Conservation (phyloP, 2,888 invertebrate species). For the Idaea aversata region DNA sequence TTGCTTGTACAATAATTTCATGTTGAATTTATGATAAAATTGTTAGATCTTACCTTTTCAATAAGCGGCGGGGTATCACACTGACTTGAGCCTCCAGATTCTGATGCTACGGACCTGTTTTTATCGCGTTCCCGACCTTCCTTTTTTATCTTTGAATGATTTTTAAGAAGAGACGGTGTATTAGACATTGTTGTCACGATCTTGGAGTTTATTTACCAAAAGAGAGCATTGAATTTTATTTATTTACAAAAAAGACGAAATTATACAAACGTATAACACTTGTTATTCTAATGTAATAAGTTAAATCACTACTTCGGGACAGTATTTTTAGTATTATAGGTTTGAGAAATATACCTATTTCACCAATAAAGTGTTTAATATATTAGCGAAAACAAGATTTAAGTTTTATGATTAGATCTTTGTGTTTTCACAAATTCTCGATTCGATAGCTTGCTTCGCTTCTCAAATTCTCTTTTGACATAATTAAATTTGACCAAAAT, state of each 20-base stretch:
- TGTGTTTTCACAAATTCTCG: too few species aligned
- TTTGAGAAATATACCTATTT: too few species aligned
- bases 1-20: too few species aligned
- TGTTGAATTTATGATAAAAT: slow-evolving; percentile 2
- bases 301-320: too few species aligned
- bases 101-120: slow-evolving; percentile 65
- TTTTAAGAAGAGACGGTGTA: slow-evolving; percentile 58
- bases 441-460: too few species aligned
- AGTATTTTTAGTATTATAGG: too few species aligned
- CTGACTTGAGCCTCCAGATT: slow-evolving; percentile 74
- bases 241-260: neutral
- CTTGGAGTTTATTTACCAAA: neutral
- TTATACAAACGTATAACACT: neutral
- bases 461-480: too few species aligned
- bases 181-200: slow-evolving; percentile 51
- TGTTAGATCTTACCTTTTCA: slow-evolving; percentile 58
- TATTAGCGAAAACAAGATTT: too few species aligned
- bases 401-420: too few species aligned
- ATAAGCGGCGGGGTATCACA: slow-evolving; percentile 71
- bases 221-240: neutral
- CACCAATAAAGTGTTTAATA: too few species aligned
- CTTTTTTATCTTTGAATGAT: slow-evolving; percentile 59
- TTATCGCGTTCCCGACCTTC: slow-evolving; percentile 65
- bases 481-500: too few species aligned
- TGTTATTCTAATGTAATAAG: too few species aligned